A percentile compares a stretch with the other conserved stretches of the same genome.
Conservation (phyloP, 2,113 vertebrate genomes). For the Spilogale gracilis region DNA sequence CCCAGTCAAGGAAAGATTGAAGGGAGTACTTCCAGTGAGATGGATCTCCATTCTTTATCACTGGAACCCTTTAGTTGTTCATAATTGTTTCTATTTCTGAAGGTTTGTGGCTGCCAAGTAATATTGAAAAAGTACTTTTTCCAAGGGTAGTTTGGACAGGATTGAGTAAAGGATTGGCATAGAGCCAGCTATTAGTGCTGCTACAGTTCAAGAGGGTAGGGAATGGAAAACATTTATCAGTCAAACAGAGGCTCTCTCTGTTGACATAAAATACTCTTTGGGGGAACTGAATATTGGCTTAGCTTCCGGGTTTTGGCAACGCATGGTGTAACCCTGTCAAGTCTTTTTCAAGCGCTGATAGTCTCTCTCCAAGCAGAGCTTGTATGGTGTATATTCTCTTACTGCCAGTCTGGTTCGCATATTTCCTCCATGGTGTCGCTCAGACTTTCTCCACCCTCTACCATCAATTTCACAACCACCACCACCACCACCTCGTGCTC, state of each 20-base stretch:
- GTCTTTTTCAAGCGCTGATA: neutral
- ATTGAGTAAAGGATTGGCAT: neutral
- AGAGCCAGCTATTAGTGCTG: neutral
- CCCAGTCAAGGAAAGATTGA: neutral
- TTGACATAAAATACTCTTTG: neutral
- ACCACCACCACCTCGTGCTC: neutral
- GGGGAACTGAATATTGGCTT: neutral
- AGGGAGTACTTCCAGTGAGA: neutral
- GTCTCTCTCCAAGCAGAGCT: neutral
- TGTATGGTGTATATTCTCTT: neutral
- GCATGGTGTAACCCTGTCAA: neutral
- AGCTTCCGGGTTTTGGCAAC: constrained; percentile 5
- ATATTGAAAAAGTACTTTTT: constrained; percentile 41
- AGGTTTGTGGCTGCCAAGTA: neutral
- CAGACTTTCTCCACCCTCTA: neutral
- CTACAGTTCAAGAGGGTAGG: neutral
- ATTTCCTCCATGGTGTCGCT: neutral
- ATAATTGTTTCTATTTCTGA: constrained; percentile 33
- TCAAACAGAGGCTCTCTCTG: neutral
- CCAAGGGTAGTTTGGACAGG: neutral
- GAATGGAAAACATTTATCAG: constrained; percentile 31
- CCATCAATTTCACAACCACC: neutral
- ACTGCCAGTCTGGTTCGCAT: neutral
- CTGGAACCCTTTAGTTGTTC: neutral
- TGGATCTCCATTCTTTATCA: neutral